Conservation (phyloP, 2,113 vertebrate species). For the Dicaeum eximium region DNA sequence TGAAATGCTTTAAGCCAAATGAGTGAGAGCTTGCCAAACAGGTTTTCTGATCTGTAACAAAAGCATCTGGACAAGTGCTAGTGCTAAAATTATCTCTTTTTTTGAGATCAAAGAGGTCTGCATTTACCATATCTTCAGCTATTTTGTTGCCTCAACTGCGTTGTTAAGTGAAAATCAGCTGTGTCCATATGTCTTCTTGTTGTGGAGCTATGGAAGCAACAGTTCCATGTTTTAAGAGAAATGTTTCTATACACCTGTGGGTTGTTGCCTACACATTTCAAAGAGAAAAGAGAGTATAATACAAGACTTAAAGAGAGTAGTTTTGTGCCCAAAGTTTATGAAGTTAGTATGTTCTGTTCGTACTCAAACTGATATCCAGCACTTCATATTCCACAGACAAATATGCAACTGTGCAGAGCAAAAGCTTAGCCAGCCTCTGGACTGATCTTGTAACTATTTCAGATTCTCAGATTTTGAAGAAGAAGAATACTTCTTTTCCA, state of each 20-base stretch:
- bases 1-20: constrained; percentile 41
- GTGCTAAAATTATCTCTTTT: constrained; percentile 29
- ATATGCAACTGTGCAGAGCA: not conserved
- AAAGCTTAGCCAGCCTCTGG: not conserved
- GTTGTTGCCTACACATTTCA: not conserved
- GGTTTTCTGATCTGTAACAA: constrained; percentile 63
- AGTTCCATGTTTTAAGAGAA: not conserved
- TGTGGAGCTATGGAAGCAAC: not conserved
- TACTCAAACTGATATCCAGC: not conserved
- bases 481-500: not conserved
- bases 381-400: not conserved
- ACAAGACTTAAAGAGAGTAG: not conserved
- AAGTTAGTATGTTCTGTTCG: not conserved
- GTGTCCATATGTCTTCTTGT: not conserved
- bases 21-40: constrained; percentile 59
- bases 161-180: constrained; percentile 13
- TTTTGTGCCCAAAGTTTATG: not conserved
- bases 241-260: not conserved
- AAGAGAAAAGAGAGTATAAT: not conserved
- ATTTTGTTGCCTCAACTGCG: not conserved
- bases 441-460: not conserved
- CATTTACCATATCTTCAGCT: constrained; percentile 14
- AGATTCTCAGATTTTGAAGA: not conserved
- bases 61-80: constrained; percentile 61
- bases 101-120: constrained; percentile 45